Base-by-base conservation (phyloP, 2,113 vertebrate species). In the Oophaga pumilio region DNA sequence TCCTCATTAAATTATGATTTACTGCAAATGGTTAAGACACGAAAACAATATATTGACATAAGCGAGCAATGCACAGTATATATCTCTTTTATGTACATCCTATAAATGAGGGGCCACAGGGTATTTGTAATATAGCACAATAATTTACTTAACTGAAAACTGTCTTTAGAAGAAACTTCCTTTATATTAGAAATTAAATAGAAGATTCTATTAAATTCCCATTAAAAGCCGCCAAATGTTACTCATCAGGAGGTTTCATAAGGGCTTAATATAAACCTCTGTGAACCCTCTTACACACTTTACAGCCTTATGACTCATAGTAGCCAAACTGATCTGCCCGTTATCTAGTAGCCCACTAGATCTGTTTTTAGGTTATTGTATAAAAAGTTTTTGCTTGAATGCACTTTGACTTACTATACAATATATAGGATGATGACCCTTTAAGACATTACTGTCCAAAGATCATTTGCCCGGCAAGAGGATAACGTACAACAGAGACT, bases 401-500 rank as follows among this genome's bases (percentile, higher is more conserved):
- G 33, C 18, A 43, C 28, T 20, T 8, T 3, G 69, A 22, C 71
- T 74, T 9, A 50, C 69, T 43, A 50, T 74, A 49, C 10, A 50
- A 50, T 50, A 22, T 60, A 33, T 80, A 10, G 78, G 56, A 28
- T 80, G 22, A 60, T 33, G 78, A 8, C 17, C 26, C 57, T 62
- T 80, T 60, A 80, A 74, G 59, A 49, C 60, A n/a, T 62, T 33
- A 64, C 20, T 12, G 11, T 17, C 15, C 43, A 76, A 85, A 85
- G 50, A 10, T 76, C 56, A 85, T 85, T 64, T 56, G 49, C 26
- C 53, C 84, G 64, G 6, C 84, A 52, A 22, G 89, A 28, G 89
- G 88, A 82, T 87, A 76, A 89, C 77, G 57, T 8, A 76, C 2
- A 77, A 33, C 57, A 17, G 82, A 85, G 88, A 87, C 87, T n/a